Conservation (phyloP, 35 echinoderm and acorn worm species). For the Diadema setosum region DNA sequence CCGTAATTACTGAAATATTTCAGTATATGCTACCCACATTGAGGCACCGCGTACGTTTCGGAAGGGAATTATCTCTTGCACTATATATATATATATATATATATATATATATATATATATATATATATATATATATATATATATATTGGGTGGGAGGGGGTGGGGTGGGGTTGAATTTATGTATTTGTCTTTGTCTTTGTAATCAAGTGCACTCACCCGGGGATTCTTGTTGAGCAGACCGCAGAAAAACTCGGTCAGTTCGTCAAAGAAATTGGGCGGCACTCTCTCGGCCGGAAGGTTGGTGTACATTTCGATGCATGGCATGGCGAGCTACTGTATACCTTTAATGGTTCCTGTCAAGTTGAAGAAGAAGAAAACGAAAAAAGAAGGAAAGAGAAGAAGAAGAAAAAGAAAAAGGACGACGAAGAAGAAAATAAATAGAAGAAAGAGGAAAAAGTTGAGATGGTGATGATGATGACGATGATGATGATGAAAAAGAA, state of each 20-base stretch:
- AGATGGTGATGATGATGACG: not conserved
- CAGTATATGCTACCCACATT: too few relatives aligned
- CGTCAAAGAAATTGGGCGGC: not conserved
- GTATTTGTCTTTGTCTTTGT: too few relatives aligned
- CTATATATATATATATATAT: too few relatives aligned
- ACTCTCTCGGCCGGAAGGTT: not conserved
- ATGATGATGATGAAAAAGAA: not conserved
- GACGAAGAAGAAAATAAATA: too few relatives aligned
- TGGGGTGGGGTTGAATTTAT: too few relatives aligned
- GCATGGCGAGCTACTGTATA: not conserved
- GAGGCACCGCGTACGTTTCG: too few relatives aligned
- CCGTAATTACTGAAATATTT: too few relatives aligned
- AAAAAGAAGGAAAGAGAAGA: not conserved
- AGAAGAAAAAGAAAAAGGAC: not conserved
- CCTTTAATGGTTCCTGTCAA: not conserved
- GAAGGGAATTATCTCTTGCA: too few relatives aligned
- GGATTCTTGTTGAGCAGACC: not conserved
- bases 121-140: too few relatives aligned
- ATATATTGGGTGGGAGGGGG: too few relatives aligned
- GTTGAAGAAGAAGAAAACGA: not conserved
- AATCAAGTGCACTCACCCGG: not conserved
- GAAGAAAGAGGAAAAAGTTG: too few relatives aligned
- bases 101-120: too few relatives aligned
- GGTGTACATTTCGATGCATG: constrained; percentile 3
- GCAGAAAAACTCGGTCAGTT: not conserved